Evolutionary conservation across 92 coral and sea anemone genomes (phyloP).

Genomic region (Epizoanthus fatuus): DNA sequence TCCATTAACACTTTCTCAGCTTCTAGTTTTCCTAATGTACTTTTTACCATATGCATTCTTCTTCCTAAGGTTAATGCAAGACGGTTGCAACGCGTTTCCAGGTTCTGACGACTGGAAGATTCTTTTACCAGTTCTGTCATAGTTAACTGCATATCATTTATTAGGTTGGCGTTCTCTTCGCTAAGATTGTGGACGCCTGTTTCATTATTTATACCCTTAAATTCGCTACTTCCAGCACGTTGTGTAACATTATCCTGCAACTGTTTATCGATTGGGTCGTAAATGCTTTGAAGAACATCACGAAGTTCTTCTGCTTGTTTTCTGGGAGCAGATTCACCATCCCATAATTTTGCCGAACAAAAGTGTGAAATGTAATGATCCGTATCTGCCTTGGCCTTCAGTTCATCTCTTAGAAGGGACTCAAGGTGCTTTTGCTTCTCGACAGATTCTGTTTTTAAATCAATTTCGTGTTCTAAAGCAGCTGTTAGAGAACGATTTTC

Average conservation of each 20-base stretch:
- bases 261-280: neutral
- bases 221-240: neutral
- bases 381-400: slow-evolving; percentile 7
- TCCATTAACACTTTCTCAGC: too few species aligned
- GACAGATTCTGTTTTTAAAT: neutral
- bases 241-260: neutral
- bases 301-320: neutral
- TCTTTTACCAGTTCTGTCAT: too few species aligned
- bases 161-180: too few species aligned
- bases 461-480: slow-evolving; percentile 2
- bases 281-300: neutral
- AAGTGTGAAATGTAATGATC: neutral
- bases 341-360: neutral
- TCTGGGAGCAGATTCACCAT: neutral
- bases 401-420: neutral
- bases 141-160: too few species aligned
- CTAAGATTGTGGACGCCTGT: neutral
- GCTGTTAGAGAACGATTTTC: neutral
- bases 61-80: too few species aligned
- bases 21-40: too few species aligned
- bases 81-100: too few species aligned
- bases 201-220: neutral
- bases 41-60: too few species aligned
- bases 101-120: too few species aligned
- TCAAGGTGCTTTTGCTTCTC: slow-evolving; percentile 14